These are phyloP conservation scores for Accipiter cooperii DNA, from an alignment of 2,113 vertebrate species.

Conservation along the genomic window DNA sequence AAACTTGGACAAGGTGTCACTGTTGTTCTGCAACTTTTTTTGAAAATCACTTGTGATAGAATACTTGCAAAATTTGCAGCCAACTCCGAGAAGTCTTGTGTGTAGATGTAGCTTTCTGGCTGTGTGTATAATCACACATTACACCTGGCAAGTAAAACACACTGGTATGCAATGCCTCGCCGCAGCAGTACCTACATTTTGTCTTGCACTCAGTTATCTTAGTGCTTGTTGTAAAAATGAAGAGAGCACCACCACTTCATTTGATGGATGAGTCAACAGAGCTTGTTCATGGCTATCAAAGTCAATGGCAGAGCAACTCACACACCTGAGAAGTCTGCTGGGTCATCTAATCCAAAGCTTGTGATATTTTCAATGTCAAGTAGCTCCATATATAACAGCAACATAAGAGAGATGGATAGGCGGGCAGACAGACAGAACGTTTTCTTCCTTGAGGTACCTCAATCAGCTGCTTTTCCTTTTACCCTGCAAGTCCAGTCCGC, in stretches of 20 bases:
- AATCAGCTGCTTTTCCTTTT: background rate
- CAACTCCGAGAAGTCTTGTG: background rate
- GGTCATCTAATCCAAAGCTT: background rate
- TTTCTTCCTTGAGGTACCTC: background rate
- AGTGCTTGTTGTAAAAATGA: background rate
- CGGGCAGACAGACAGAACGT: background rate
- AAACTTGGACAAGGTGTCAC: background rate
- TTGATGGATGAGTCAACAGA: background rate
- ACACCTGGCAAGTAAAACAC: background rate
- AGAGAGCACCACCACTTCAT: background rate
- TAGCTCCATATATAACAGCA: background rate
- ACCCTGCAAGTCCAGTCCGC: background rate
- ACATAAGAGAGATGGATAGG: fast-evolving
- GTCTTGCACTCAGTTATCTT: background rate
- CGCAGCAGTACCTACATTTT: fast-evolving
- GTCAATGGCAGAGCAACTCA: background rate
- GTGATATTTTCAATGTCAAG: background rate
- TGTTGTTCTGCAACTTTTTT: background rate
- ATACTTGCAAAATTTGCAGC: background rate
- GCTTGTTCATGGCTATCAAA: background rate
- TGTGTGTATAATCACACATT: background rate
- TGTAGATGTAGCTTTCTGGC: background rate
- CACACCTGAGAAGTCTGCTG: background rate
- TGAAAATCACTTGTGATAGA: background rate
- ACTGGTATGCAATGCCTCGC: background rate